Evolutionary conservation across 2,888 invertebrate genomes (phyloP), one percentile per base, ranked within the genome.

Genomic region (Drosophila infuscata): DNA sequence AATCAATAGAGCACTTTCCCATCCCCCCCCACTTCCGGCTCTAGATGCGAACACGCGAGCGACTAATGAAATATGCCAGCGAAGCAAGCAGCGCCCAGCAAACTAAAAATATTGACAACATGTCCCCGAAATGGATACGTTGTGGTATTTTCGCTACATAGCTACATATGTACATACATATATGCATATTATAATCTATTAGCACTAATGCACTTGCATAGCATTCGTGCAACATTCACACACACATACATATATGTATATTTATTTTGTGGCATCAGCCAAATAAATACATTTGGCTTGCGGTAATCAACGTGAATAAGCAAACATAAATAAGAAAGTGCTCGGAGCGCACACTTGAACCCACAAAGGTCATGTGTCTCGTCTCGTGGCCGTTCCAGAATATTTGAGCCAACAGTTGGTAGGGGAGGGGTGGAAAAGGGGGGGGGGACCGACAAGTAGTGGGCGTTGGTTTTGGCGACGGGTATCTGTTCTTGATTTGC

Each of bases 401-500:
- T 64, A 64, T 65, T 62, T 25, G 29, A 54, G 48, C 17, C 3
- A 38, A 2, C 5, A 43, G 43, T 43, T 20, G 20, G 20, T n/a
- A n/a, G 43, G 54, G 33, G 35, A 25, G 20, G 35, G 32, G n/a
- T n/a, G n/a, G n/a, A n/a, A n/a, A n/a, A 0, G 36, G 25, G 43
- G 29, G 35, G 32, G 2, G 36, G 25, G 43, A 32, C 15, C 29
- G 25, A 63, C 48, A 62, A 74, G 66, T 61, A 58, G n/a, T 62
- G 64, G 64, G 38, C 58, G 51, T 63, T 25, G 25, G 25, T 25
- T 43, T 25, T 49, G 25, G 41, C 51, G 12, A 15, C 11, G 11
- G 54, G 46, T 70, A 61, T 76, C 77, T 77, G 77, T 64, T 77
- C 57, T 67, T 80, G 81, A 80, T 80, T 76, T 70, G 76, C 56